A percentile compares a stretch with the other conserved stretches of the same genome.
phyloP scores from a whole-genome alignment of 2,113 vertebrate genomes.

The Syngnathus floridae region DNA sequence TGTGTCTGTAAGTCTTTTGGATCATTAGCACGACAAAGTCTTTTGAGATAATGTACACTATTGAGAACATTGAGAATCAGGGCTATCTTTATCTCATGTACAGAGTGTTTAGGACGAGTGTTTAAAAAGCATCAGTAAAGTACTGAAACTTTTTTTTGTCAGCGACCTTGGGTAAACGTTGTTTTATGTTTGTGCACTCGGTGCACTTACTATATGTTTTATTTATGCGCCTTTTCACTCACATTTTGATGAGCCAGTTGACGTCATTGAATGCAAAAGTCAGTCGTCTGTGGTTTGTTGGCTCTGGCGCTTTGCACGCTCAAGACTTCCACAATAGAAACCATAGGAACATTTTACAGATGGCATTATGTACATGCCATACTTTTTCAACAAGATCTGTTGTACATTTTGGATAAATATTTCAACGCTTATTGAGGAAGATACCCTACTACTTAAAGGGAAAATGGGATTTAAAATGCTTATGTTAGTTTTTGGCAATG shows the following conservation, averaged over 20 bases:
- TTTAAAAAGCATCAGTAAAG: background rate
- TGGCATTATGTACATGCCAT: background rate
- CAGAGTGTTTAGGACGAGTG: background rate
- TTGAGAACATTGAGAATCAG: background rate
- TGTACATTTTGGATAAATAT: background rate
- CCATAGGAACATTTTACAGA: background rate
- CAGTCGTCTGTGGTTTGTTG: constrained; percentile 17
- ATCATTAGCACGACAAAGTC: background rate
- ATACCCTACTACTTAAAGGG: background rate
- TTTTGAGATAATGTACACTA: background rate
- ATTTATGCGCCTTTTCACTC: constrained; percentile 39
- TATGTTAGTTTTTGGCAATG: background rate
- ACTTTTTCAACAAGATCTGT: background rate
- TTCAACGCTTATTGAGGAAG: background rate
- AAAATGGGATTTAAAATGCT: background rate
- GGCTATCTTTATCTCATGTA: background rate
- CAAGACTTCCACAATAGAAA: constrained; percentile 1
- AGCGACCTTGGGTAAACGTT: constrained; percentile 25
- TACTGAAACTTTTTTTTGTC: constrained; percentile 22
- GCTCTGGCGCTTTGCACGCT: constrained; percentile 32
- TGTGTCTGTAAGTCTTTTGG: background rate
- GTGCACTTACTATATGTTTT: constrained; percentile 31
- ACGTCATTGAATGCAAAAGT: constrained; percentile 30
- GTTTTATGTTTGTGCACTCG: constrained; percentile 19
- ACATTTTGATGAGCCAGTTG: constrained; percentile 26